Conservation (phyloP, 2,797 vertebrate species). For the Enteromius thamalakanensis region DNA sequence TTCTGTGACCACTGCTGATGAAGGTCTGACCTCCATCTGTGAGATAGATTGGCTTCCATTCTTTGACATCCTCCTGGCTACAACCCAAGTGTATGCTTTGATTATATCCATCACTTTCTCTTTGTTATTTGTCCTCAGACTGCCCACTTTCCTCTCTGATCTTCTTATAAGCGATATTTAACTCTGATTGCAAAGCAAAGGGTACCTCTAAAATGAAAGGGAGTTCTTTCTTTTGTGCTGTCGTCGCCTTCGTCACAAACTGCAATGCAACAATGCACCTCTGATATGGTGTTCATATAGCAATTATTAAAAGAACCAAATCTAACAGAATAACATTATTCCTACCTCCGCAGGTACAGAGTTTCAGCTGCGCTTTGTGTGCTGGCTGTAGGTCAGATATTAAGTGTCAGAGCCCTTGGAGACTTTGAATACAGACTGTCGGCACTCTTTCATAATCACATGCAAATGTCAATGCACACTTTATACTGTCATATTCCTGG, state of each 20-base stretch:
- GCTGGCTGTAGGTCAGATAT: background rate
- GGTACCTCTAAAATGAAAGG: conserved; percentile 16
- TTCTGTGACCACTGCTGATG: conserved; percentile 18
- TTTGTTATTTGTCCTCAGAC: conserved; percentile 36
- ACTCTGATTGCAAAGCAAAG: conserved; percentile 33
- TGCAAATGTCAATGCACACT: conserved; percentile 43
- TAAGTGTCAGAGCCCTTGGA: background rate
- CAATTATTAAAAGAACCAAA: conserved; percentile 18
- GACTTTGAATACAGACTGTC: conserved; percentile 12
- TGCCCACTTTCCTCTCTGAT: background rate
- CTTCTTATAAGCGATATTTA: conserved; percentile 36
- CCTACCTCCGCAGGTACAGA: conserved; percentile 1
- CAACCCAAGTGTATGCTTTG: conserved; percentile 30
- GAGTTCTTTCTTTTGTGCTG: background rate
- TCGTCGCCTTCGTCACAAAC: background rate
- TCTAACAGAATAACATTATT: conserved; percentile 18
- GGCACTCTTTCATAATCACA: conserved; percentile 8
- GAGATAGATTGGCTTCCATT: conserved; percentile 45
- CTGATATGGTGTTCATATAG: background rate
- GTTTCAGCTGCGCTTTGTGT: background rate
- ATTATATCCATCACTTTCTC: conserved; percentile 32
- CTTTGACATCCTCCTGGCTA: conserved; percentile 25
- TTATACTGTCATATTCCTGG: background rate
- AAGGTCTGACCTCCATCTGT: conserved; percentile 33
- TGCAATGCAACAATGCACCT: background rate